Evolutionary conservation across 2,113 vertebrate species (phyloP), one percentile per base, ranked within the genome.

Genomic region (Riparia riparia): DNA sequence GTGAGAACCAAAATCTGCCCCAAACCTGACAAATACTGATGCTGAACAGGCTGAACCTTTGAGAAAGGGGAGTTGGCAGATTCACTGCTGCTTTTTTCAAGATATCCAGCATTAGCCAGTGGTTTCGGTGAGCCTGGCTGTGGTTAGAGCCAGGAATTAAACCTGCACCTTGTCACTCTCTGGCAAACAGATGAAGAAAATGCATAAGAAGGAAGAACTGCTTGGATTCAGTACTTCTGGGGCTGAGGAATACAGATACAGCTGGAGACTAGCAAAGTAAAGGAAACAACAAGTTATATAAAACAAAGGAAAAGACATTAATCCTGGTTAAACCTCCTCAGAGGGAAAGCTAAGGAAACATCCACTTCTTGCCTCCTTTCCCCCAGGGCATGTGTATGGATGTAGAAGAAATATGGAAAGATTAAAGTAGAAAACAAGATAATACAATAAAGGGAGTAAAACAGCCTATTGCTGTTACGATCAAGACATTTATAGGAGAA

Each of bases 121-220:
- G 2, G 78, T 87, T 89, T 79, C 0, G 0, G 41, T 37, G 56
- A 94, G 69, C 29, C 72, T 61, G 41, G 54, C 2, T 63, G 49
- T 56, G 79, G 73, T 3, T 49, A 81, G 37, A 87, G 66, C 78
- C 94, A 96, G 80, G 82, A 90, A 96, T 14, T 69, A 57, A 74
- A 91, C 28, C 91, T 94, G 84, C 61, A 57, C 47, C 84, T 77
- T 69, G 53, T 96, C 69, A 82, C 73, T 49, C 78, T 45, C 77
- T 72, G 83, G 91, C 81, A 94, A 94, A 63, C 1, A 1, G 54
- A 74, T 50, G 70, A 79, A 92, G 53, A 93, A 89, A 86, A 91
- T 0, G 8, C 0, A 0, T 18, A 57, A 90, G 47, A 28, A 80
- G n/a, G 14, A 91, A 71, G 39, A 91, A 68, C 65, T 76, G 61